Evolutionary conservation across 2,113 vertebrate species (phyloP).

Genomic region (Camelus dromedarius): DNA sequence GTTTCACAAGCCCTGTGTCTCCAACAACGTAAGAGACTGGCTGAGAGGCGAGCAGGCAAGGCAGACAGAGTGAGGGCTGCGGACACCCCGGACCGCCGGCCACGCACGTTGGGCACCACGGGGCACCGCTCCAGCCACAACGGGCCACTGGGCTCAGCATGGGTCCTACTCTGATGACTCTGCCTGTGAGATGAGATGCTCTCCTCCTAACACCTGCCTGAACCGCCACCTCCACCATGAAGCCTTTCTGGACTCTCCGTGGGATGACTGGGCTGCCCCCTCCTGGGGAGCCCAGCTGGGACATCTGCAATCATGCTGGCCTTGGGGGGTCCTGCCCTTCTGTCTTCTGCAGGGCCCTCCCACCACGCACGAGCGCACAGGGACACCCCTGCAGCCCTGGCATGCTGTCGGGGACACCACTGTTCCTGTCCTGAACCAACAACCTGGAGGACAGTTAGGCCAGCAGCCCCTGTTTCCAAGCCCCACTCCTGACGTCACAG

Average conservation of each 20-base stretch:
- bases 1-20: neutral
- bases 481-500: neutral
- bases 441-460: accelerated
- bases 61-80: neutral
- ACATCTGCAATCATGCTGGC: neutral
- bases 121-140: accelerated
- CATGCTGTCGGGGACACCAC: accelerated
- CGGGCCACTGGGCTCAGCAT: accelerated
- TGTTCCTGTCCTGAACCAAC: neutral
- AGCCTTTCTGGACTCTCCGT: neutral
- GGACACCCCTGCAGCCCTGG: accelerated
- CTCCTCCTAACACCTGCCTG: accelerated
- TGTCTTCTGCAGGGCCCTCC: neutral
- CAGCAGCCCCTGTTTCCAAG: neutral
- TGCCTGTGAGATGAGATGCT: accelerated
- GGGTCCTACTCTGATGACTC: too few species aligned
- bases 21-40: neutral
- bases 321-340: neutral
- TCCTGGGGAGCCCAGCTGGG: neutral
- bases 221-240: accelerated
- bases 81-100: neutral
- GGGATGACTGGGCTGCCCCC: accelerated
- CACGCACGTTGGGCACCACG: accelerated
- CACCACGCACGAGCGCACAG: accelerated
- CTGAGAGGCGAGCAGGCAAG: neutral